phyloP scores from a whole-genome alignment of 2,113 vertebrate species.

The Melanerpes formicivorus region DNA sequence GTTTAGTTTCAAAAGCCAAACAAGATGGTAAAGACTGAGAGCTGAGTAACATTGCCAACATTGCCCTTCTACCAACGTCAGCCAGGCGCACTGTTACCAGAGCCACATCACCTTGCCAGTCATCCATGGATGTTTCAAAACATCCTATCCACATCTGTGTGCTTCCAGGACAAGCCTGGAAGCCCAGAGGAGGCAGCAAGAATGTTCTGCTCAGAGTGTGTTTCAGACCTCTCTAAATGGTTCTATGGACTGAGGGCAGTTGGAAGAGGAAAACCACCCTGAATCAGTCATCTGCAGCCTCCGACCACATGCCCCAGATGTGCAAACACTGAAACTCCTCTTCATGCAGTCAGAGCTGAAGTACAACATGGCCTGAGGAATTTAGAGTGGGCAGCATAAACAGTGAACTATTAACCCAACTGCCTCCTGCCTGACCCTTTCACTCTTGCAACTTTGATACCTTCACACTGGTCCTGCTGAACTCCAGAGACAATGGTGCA shows the following conservation, averaged over 20 bases:
- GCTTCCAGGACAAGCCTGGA: neutral
- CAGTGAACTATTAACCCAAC: neutral
- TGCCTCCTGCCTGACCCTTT: neutral
- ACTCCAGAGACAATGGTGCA: neutral
- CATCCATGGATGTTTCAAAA: neutral
- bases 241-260: fast-evolving
- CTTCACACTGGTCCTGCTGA: fast-evolving
- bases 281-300: fast-evolving
- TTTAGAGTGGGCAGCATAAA: fast-evolving
- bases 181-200: neutral
- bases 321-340: neutral
- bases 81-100: fast-evolving
- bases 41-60: neutral
- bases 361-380: neutral
- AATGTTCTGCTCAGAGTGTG: fast-evolving
- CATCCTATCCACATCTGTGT: neutral
- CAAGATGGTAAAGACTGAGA: neutral
- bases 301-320: fast-evolving
- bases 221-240: neutral
- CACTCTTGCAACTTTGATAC: neutral
- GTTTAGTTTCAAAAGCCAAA: neutral
- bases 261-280: neutral
- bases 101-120: fast-evolving
- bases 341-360: fast-evolving
- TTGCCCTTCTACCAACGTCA: neutral